phyloP scores from a whole-genome alignment of 2,888 invertebrate genomes.

The Philereme vetulata region DNA sequence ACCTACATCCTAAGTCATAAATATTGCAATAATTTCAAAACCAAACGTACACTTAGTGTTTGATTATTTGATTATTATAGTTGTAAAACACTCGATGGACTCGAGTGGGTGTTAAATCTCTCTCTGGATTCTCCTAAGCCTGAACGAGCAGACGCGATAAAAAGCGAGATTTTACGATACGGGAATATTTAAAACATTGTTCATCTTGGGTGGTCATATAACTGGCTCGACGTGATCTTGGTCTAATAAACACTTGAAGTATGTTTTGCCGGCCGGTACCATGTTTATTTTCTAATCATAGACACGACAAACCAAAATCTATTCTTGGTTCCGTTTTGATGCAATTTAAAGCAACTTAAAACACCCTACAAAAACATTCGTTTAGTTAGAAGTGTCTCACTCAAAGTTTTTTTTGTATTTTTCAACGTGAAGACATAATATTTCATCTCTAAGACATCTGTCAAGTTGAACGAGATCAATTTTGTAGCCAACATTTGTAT shows the following conservation, averaged over 20 bases:
- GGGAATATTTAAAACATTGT: constrained; percentile 73
- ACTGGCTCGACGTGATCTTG: constrained; percentile 62
- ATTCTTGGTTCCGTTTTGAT: constrained; percentile 32
- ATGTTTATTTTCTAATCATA: constrained; percentile 70
- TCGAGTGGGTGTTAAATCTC: constrained; percentile 75
- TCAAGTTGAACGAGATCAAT: constrained; percentile 70
- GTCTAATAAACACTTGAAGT: constrained; percentile 73
- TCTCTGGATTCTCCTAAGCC: constrained; percentile 62
- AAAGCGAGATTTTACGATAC: constrained; percentile 80
- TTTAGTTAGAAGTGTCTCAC: constrained; percentile 30
- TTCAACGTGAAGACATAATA: constrained; percentile 36
- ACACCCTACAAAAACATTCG: constrained; percentile 35
- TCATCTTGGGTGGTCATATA: constrained; percentile 78
- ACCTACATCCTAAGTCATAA: constrained; percentile 42
- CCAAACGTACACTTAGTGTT: constrained; percentile 56
- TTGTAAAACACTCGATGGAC: constrained; percentile 58
- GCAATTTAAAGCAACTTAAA: constrained; percentile 33
- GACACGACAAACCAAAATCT: constrained; percentile 50
- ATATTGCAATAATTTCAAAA: constrained; percentile 59
- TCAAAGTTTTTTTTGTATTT: constrained; percentile 33
- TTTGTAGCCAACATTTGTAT: constrained; percentile 70
- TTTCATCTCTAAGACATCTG: constrained; percentile 73
- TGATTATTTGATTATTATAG: constrained; percentile 48
- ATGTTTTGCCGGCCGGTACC: constrained; percentile 63
- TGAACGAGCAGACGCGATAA: constrained; percentile 68